Evolutionary conservation across 2,113 vertebrate genomes (phyloP), one percentile per base, ranked within the genome.

Genomic region (Gobio gobio): DNA sequence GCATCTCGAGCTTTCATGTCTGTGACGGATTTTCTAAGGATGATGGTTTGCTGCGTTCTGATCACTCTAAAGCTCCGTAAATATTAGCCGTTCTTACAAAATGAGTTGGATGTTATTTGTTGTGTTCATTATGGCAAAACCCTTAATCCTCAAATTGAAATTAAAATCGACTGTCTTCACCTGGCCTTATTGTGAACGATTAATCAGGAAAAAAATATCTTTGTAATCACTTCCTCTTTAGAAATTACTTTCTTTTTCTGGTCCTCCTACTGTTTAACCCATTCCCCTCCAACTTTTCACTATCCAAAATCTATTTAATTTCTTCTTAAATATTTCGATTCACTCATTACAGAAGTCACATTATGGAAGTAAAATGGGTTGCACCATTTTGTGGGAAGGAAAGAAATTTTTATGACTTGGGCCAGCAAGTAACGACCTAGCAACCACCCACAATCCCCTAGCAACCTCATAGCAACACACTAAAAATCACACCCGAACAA

Each of bases 11-110:
- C 68, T 84, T 76, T 80, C 78, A 83, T 66, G 54, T 78, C 26
- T 79, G 51, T 77, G 72, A 77, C 54, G 6, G 22, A n/a, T 47
- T 45, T 24, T 63, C 47, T 18, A 5, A 33, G 2, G 59, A 26
- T 43, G 5, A 63, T 10, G 24, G 49, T 40, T 78, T 20, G 63
- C 80, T 20, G 29, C 5, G 22, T 86, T 82, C 40, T 81, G 68
- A 64, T 82, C 61, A 29, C 12, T 66, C 64, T 33, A 20, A 18
- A 86, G 86, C 76, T 79, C 84, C 83, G 40, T 89, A 86, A 88
- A 85, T 79, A 47, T 26, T n/a, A 64, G 24, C 10, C 40, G 14
- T 5, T 16, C n/a, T 26, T 43, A 13, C 70, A 47, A 14, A 74
- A 74, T 1, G 12, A 47, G 45, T 73, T 73, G 6, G 43, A 73